Base-by-base conservation (phyloP, 2,113 vertebrate species). In the Dendropsophus ebraccatus region DNA sequence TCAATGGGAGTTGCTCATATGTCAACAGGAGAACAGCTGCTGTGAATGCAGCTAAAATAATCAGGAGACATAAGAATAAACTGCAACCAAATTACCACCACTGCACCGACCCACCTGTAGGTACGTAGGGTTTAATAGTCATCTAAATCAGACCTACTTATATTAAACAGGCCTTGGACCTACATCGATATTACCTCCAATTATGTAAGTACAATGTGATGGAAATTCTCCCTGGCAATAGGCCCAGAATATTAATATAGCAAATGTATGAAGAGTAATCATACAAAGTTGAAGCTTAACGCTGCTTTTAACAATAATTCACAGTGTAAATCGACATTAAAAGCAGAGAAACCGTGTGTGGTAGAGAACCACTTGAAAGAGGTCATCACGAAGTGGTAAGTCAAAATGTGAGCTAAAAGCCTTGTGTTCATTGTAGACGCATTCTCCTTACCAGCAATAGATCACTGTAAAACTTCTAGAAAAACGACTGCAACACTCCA, bases 221-320 rank as follows among this genome's bases (percentile, higher is more conserved):
- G 54, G 21, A 60, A 80, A 80, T 60, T 62, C 32, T 41, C 37
- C 23, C 58, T 80, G 77, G 77, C 77, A 41, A n/a, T 41, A 60
- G 35, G 50, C 77, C 77, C 77, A 80, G 77, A 80, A 80, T 37
- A 76, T 76, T 49, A 76, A 50, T 76, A 50, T 9, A 28, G 45
- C 73, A 76, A 47, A 41, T 47, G 72, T 49, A 25, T 67, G 62
- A 67, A 4, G 16, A 23, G 35, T 70, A 70, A 70, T 70, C 32
- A 12, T 6, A 70, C 32, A 70, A 70, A 70, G 67, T 41, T 23
- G 35, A 12, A 11, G 35, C 19, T 7, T 23, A 70, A 37, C 41
- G 5, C 32, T 23, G 32, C 35, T 37, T 23, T 70, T 70, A 32
- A 70, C 62, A 67, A 16, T 17, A 70, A 23, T 23, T 70, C 67